Base-by-base conservation (phyloP, 2,888 invertebrate genomes). In the Chymomyza amoena region DNA sequence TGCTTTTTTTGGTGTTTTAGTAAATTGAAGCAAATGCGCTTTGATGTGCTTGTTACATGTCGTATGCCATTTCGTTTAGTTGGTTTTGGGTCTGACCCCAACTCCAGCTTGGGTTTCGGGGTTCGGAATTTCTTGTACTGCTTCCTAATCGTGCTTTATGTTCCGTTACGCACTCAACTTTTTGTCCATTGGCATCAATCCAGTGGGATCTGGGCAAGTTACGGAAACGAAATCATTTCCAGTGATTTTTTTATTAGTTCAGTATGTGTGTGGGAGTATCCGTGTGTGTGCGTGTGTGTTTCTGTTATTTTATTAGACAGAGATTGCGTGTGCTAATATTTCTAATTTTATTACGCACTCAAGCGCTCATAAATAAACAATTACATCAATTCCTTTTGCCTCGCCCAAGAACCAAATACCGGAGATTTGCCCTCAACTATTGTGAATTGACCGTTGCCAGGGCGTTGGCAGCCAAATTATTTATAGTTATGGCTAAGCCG, bases 11-110 rank as follows among this genome's bases (percentile, higher is more conserved):
- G 77, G 75, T 89, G 87, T 89, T 89, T 90, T 83, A 84, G 80
- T 87, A 90, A 89, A 89, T 90, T 90, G 89, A 90, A 88, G 90
- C 87, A 89, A 89, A 90, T 89, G 90, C 83, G 82, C 81, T 86
- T 89, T 89, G 90, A 89, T 89, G 89, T 84, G 77, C 80, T 75
- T 79, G 84, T 86, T 88, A 89, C 85, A 89, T 82, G 86, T 75
- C 25, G 63, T n/a, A 32, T 20, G 15, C 16, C 61, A 39, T 18
- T 61, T 60, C 9, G 51, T 15, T 20, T 39, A 9, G 45, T 36
- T 36, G 18, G 59, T 20, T 6, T 28, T 36, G 52, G 52, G 59
- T 25, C n/a, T 25, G 16, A 25, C 25, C 25, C 25, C 25, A 25
- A 25, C 25, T 25, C 20, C 16, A 54, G 51, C 51, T 16, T 64